A percentile compares a stretch with the other conserved stretches of the same genome.
Conservation (phyloP, 2,797 vertebrate species). For the Pampus argenteus region DNA sequence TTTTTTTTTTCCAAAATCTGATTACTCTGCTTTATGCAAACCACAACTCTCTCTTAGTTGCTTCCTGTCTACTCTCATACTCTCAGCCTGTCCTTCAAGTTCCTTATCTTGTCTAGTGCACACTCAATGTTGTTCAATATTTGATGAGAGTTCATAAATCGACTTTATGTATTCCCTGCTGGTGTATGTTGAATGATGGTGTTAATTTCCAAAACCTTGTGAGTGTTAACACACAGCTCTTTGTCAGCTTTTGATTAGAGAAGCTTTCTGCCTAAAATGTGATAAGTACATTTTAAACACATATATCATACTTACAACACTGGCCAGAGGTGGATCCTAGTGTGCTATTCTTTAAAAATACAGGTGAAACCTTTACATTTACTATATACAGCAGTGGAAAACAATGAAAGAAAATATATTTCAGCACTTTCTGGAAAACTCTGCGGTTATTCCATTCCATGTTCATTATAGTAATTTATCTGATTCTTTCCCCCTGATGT, state of each 20-base stretch:
- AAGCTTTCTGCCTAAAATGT: constrained; percentile 21
- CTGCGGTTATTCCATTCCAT: neutral
- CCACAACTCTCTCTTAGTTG: constrained; percentile 62
- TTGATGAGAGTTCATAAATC: constrained; percentile 82
- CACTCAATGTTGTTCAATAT: constrained; percentile 76
- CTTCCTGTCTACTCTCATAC: constrained; percentile 52
- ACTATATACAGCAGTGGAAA: neutral
- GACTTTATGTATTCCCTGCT: constrained; percentile 49
- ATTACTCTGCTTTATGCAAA: constrained; percentile 79
- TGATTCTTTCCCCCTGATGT: neutral
- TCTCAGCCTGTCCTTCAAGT: constrained; percentile 47
- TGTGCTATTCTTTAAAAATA: neutral
- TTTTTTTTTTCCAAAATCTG: constrained; percentile 51
- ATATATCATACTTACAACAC: constrained; percentile 14
- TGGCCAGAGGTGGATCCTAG: neutral
- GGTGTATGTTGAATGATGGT: constrained; percentile 56
- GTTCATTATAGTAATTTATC: constrained; percentile 14
- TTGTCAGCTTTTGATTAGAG: constrained; percentile 50
- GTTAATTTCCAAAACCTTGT: constrained; percentile 55
- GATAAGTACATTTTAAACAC: constrained; percentile 19
- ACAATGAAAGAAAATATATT: constrained; percentile 8
- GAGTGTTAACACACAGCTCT: constrained; percentile 42
- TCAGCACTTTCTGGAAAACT: neutral
- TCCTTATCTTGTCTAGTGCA: constrained; percentile 65
- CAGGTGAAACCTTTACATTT: neutral